phyloP scores from a whole-genome alignment of 2,888 invertebrate species.

The Noctua pronuba region DNA sequence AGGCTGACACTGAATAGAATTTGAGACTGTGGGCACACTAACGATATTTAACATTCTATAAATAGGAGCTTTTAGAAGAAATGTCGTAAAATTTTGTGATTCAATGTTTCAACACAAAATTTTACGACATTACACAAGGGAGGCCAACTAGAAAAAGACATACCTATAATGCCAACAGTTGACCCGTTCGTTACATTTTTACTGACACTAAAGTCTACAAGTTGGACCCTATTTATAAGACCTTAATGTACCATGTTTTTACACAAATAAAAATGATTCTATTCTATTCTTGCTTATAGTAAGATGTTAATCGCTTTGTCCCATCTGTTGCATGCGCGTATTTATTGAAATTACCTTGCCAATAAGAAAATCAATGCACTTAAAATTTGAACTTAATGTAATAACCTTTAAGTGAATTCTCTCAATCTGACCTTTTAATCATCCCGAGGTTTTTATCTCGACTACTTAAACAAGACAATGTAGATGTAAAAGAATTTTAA shows the following conservation, averaged over 20 bases:
- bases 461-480: slow-evolving; percentile 45
- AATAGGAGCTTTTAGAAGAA: background rate
- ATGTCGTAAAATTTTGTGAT: background rate
- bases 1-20: background rate
- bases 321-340: background rate
- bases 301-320: background rate
- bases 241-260: no score
- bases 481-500: slow-evolving; percentile 33
- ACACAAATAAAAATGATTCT: no score
- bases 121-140: no score
- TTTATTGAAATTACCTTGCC: background rate
- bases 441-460: slow-evolving; percentile 24
- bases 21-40: background rate
- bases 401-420: slow-evolving; percentile 6
- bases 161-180: no score
- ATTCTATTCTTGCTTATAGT: background rate
- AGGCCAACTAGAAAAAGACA: no score
- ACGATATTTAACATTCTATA: background rate
- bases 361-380: background rate
- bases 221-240: no score
- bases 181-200: background rate
- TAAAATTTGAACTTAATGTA: background rate
- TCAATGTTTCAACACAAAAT: no score
- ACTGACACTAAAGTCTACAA: no score
- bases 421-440: slow-evolving; percentile 23